Percentiles rank a stretch among this genome's conserved stretches.
Evolutionary conservation across 2,797 vertebrate genomes (phyloP).

Genomic region (Lithobates sylvaticus): DNA sequence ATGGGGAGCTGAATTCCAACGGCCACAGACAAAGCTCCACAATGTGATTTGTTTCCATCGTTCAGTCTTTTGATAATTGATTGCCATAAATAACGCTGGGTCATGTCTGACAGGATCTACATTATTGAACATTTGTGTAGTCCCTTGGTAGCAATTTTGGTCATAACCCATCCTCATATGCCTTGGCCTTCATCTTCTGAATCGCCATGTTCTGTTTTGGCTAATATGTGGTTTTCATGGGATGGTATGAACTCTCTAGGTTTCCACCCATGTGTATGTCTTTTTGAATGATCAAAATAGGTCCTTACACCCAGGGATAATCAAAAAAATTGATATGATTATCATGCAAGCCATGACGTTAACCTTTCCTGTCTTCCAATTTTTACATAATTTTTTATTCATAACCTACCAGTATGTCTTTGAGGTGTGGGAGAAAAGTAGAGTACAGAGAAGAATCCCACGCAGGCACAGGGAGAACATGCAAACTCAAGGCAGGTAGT

Average conservation of each 20-base stretch:
- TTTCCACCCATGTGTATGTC: not conserved
- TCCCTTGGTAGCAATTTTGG: not conserved
- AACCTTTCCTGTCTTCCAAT: no score
- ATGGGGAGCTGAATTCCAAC: slow-evolving; percentile 25
- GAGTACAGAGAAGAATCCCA: no score
- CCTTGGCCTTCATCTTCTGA: not conserved
- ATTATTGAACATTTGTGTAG: not conserved
- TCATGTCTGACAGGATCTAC: not conserved
- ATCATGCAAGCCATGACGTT: no score
- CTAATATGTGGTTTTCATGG: not conserved
- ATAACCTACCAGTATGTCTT: no score
- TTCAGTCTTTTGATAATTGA: slow-evolving; percentile 23
- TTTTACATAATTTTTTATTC: not conserved
- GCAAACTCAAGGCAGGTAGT: no score
- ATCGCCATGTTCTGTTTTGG: not conserved
- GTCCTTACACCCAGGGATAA: no score
- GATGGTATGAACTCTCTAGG: not conserved
- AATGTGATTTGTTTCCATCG: slow-evolving; percentile 15
- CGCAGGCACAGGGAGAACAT: no score
- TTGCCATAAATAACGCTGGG: slow-evolving; percentile 22
- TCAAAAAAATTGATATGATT: no score
- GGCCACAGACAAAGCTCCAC: slow-evolving; percentile 38
- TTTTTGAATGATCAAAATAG: not conserved
- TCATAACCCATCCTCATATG: not conserved
- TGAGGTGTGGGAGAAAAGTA: no score